These are phyloP conservation scores for Sebastes vulpes DNA, from an alignment of 2,797 vertebrate genomes.

Conservation along the genomic window DNA sequence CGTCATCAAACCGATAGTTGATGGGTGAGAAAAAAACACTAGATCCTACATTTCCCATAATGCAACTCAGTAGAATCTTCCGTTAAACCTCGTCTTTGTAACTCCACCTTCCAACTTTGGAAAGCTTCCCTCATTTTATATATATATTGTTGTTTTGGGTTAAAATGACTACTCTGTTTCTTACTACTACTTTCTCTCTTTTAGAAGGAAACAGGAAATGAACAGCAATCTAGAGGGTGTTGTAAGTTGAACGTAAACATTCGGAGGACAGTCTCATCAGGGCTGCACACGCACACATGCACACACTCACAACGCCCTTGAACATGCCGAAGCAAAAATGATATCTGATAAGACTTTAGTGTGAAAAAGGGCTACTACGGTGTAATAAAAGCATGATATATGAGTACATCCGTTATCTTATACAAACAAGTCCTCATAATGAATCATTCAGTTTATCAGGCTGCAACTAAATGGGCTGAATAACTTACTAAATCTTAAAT, in stretches of 20 bases:
- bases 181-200: too few species aligned
- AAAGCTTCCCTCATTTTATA: neutral
- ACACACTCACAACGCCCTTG: conserved; percentile 12
- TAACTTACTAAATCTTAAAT: neutral
- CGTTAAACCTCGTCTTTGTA: too few species aligned
- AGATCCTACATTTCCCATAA: too few species aligned
- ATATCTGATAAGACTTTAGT: neutral
- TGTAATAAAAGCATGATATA: conserved; percentile 32
- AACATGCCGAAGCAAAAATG: neutral
- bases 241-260: too few species aligned
- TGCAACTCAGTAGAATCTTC: too few species aligned
- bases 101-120: too few species aligned
- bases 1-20: too few species aligned
- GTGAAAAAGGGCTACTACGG: neutral
- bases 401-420: neutral
- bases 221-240: too few species aligned
- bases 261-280: too few species aligned
- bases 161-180: neutral
- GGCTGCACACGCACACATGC: too few species aligned
- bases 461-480: neutral
- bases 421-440: conserved; percentile 15
- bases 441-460: conserved; percentile 22
- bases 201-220: too few species aligned
- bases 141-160: neutral
- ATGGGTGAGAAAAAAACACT: too few species aligned